Evolutionary conservation across 2,113 vertebrate species (phyloP).

Genomic region (Neopipo cinnamomea): DNA sequence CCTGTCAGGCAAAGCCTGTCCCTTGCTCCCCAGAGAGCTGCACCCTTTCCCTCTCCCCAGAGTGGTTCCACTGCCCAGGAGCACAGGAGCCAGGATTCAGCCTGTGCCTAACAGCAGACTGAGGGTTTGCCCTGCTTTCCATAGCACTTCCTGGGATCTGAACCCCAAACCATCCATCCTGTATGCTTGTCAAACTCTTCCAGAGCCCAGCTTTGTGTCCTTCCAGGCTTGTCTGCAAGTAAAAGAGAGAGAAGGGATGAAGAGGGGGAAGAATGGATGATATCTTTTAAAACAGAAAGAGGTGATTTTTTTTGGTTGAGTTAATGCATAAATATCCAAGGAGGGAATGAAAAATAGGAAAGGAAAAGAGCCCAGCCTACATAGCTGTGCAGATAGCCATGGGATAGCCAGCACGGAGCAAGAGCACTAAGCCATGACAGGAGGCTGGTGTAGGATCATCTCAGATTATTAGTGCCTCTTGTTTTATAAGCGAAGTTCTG

Average conservation of each 20-base stretch:
- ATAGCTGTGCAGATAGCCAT: neutral
- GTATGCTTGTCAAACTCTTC: neutral
- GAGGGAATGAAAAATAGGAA: neutral
- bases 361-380: neutral
- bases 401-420: neutral
- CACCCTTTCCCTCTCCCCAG: neutral
- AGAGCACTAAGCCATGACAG: slow-evolving; percentile 4
- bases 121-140: neutral
- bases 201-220: neutral
- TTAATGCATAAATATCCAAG: neutral
- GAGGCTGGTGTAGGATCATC: slow-evolving; percentile 4
- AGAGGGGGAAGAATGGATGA: neutral
- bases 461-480: slow-evolving; percentile 6
- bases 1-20: neutral
- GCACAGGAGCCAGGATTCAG: neutral
- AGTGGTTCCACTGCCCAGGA: neutral
- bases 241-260: neutral
- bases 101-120: neutral
- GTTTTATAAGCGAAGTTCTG: slow-evolving; percentile 31
- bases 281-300: neutral
- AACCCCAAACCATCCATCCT: neutral
- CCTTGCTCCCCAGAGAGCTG: neutral
- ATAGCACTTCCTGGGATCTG: neutral
- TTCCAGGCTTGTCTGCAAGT: neutral
- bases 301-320: neutral